These are phyloP conservation scores for Cisticola juncidis DNA, from an alignment of 2,113 vertebrate species.

Conservation along the genomic window DNA sequence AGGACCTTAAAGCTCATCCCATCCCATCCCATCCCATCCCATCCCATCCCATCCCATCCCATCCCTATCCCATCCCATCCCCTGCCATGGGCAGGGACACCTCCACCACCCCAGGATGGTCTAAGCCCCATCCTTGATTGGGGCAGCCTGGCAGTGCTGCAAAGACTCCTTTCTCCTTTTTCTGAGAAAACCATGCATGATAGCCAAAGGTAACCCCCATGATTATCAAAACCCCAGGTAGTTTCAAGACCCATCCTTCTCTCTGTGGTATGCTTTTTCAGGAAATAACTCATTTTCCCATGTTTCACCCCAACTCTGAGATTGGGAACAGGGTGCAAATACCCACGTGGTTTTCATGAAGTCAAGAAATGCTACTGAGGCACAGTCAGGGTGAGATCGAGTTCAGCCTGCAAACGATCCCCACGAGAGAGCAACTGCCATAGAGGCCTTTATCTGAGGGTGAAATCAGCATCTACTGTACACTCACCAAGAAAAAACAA, in stretches of 20 bases:
- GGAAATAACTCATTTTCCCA: background rate
- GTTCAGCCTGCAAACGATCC: background rate
- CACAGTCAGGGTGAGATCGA: background rate
- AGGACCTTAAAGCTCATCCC: background rate
- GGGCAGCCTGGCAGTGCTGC: background rate
- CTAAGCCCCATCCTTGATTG: background rate
- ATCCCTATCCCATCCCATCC: background rate
- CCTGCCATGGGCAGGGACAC: background rate
- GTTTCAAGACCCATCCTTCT: background rate
- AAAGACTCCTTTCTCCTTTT: background rate
- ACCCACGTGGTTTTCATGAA: background rate
- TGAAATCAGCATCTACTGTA: constrained; percentile 42
- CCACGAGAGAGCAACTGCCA: background rate
- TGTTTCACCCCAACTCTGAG: background rate
- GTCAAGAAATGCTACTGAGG: background rate
- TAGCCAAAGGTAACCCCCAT: background rate
- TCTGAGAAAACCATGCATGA: background rate
- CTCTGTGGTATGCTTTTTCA: background rate
- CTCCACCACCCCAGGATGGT: background rate
- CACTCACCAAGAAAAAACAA: background rate
- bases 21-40: no score
- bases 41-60: no score
- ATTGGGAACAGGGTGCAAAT: background rate
- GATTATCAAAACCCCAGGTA: background rate
- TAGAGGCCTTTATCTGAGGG: background rate